These are phyloP conservation scores for Drosophila acutilabella DNA, from an alignment of 2,888 invertebrate species.

Conservation along the genomic window DNA sequence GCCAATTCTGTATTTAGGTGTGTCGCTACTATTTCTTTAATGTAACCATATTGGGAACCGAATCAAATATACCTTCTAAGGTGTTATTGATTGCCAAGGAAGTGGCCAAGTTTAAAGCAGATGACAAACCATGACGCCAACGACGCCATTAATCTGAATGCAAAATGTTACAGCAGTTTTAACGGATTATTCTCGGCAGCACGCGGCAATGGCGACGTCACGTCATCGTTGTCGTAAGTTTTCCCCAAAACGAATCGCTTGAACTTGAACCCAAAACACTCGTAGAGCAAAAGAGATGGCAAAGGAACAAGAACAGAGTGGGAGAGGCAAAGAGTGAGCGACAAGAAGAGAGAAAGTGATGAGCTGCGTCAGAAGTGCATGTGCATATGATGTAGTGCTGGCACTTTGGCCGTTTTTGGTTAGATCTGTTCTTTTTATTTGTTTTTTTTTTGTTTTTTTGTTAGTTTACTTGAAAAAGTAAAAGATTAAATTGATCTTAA, in stretches of 20 bases:
- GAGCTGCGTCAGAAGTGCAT: constrained; percentile 49
- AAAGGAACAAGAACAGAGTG: neutral
- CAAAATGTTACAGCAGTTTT: constrained; percentile 58
- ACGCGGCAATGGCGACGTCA: constrained; percentile 8
- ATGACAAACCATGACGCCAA: constrained; percentile 75
- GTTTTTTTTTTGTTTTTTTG: no score
- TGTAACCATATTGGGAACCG: neutral
- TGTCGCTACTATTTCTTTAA: neutral
- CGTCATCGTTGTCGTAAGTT: constrained; percentile 21
- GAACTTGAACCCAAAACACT: constrained; percentile 43
- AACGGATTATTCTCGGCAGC: constrained; percentile 48
- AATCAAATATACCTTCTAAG: neutral
- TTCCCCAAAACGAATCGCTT: constrained; percentile 39
- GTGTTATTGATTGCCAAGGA: constrained; percentile 25
- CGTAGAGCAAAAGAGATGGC: constrained; percentile 2
- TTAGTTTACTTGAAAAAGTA: no score
- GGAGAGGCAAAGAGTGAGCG: neutral
- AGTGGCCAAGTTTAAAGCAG: constrained; percentile 39
- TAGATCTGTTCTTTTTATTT: no score
- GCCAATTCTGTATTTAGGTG: neutral
- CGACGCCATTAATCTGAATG: constrained; percentile 59
- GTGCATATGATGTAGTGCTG: neutral
- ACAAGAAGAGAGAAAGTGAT: constrained; percentile 44
- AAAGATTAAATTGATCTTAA: no score
- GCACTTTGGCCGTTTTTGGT: no score